Percentiles rank a stretch among this genome's conserved stretches.
phyloP scores from a whole-genome alignment of 2,888 invertebrate species.

The Caenorhabditis drosophilae region DNA sequence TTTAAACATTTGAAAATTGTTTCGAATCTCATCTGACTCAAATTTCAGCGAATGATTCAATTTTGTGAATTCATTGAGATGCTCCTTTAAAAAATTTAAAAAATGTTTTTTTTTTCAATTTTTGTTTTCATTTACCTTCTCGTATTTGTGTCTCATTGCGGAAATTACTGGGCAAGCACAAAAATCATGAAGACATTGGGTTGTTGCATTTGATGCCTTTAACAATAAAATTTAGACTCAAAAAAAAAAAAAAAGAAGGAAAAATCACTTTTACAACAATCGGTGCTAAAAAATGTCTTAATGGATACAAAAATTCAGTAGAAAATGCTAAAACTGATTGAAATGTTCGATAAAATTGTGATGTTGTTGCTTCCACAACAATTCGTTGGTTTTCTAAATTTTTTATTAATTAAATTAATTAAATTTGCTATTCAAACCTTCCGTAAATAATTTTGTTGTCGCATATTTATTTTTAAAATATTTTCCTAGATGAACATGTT shows the following conservation, averaged over 20 bases:
- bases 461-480: conserved; percentile 72
- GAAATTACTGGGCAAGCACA: conserved; percentile 33
- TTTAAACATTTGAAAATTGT: conserved; percentile 5
- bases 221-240: too few relatives aligned
- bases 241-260: too few relatives aligned
- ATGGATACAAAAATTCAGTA: conserved; percentile 75
- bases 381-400: conserved; percentile 23
- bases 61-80: not conserved
- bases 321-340: conserved; percentile 85
- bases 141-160: conserved; percentile 26
- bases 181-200: conserved; percentile 39
- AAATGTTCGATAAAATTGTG: conserved; percentile 85
- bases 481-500: conserved; percentile 82
- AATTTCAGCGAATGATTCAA: not conserved
- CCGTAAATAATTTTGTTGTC: conserved; percentile 39
- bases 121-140: conserved; percentile 5
- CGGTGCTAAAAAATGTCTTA: conserved; percentile 16
- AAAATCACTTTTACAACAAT: too few relatives aligned
- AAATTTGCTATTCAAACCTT: conserved; percentile 19
- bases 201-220: conserved; percentile 41
- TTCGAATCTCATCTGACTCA: conserved; percentile 11
- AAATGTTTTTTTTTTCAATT: not conserved
- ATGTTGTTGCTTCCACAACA: conserved; percentile 73
- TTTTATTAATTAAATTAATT: conserved; percentile 1
- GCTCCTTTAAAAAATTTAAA: too few relatives aligned